Conservation (phyloP, 1,140 invertebrate species). For the Forficula auricularia region DNA sequence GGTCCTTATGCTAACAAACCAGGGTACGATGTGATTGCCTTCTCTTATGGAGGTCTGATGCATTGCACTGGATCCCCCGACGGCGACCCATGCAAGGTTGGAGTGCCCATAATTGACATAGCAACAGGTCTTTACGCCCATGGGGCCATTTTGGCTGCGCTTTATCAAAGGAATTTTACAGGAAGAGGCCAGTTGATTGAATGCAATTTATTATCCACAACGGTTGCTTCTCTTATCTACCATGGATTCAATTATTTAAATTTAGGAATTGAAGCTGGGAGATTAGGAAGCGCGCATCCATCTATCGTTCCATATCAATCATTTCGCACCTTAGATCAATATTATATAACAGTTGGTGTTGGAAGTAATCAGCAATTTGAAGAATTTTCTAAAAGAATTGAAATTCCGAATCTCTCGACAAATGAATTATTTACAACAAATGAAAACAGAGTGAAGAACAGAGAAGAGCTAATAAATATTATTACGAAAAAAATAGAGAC, state of each 20-base stretch:
- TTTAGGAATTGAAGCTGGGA: conserved; percentile 49
- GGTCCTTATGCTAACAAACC: conserved; percentile 73
- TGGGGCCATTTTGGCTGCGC: conserved; percentile 84
- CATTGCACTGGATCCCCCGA: conserved; percentile 71
- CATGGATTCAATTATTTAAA: conserved; percentile 84
- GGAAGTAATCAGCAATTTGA: conserved; percentile 64
- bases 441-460: conserved; percentile 52
- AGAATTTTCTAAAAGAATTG: conserved; percentile 45
- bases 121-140: conserved; percentile 86
- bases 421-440: conserved; percentile 57
- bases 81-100: conserved; percentile 77
- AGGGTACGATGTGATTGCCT: conserved; percentile 90
- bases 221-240: conserved; percentile 76
- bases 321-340: conserved; percentile 61
- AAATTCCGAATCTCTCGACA: conserved; percentile 36
- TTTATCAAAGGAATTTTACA: conserved; percentile 58
- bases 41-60: conserved; percentile 76
- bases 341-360: conserved; percentile 63
- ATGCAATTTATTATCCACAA: conserved; percentile 82
- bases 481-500: conserved; percentile 40
- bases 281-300: conserved; percentile 80
- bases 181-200: conserved; percentile 82
- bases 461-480: conserved; percentile 44
- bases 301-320: conserved; percentile 90
- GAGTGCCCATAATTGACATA: conserved; percentile 84